Percentiles rank a stretch among this genome's conserved stretches.
phyloP scores from a whole-genome alignment of 2,888 invertebrate species.

The Cryptocheilus praepositus region DNA sequence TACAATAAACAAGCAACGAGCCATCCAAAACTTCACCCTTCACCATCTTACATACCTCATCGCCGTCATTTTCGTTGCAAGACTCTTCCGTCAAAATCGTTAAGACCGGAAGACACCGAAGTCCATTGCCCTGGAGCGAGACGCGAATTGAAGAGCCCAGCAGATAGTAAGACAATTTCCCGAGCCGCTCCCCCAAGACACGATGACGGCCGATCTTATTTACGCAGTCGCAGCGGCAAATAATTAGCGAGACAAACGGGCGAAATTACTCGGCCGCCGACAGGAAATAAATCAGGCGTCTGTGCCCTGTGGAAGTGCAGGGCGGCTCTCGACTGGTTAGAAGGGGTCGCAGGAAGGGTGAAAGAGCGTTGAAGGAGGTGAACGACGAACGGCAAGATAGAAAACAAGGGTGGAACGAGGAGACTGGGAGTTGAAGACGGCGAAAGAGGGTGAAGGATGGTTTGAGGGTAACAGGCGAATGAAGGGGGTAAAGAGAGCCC shows the following conservation, averaged over 20 bases:
- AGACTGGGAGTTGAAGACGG: too few species aligned
- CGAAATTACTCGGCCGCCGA: slow-evolving; percentile 62
- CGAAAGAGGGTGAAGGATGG: background rate
- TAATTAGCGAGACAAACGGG: slow-evolving; percentile 67
- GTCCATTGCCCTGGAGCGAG: too few species aligned
- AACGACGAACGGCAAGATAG: slow-evolving; percentile 7
- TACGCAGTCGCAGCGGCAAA: slow-evolving; percentile 50
- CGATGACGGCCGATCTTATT: slow-evolving; percentile 43
- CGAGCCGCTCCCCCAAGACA: background rate
- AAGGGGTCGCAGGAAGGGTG: slow-evolving; percentile 23
- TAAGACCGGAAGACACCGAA: too few species aligned
- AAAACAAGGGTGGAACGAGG: slow-evolving; percentile 19
- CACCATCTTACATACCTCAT: too few species aligned
- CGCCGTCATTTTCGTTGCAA: too few species aligned
- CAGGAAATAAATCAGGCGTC: slow-evolving; percentile 63
- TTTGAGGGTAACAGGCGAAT: too few species aligned
- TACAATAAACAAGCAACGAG: too few species aligned
- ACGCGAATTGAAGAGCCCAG: too few species aligned
- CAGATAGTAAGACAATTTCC: background rate
- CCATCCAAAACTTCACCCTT: too few species aligned
- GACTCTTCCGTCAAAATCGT: too few species aligned
- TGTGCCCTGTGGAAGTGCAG: slow-evolving; percentile 3
- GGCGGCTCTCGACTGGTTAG: background rate
- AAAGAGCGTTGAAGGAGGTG: slow-evolving; percentile 2
- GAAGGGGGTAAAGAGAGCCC: slow-evolving; percentile 23